These are phyloP conservation scores for Phenganax marumi DNA, from an alignment of 92 coral and sea anemone genomes.

Conservation along the genomic window DNA sequence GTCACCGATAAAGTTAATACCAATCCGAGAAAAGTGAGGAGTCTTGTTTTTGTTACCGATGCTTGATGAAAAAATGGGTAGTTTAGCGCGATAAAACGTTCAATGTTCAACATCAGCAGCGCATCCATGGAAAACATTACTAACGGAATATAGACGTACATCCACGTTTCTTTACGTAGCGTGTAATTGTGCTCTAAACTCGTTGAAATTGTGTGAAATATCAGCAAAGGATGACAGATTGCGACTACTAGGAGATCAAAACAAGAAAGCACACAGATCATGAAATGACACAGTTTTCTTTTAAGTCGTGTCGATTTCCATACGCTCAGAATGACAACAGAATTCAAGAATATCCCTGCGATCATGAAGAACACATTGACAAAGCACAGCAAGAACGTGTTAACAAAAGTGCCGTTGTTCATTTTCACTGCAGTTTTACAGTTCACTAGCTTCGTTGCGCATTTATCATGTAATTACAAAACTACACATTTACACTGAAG, in stretches of 20 bases:
- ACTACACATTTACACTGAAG: no score
- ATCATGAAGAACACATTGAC: no score
- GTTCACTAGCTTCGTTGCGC: no score
- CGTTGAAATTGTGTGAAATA: background rate
- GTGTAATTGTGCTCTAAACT: background rate
- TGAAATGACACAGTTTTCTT: background rate
- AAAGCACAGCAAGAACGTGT: no score
- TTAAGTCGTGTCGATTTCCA: slow-evolving; percentile 3
- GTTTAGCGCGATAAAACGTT: background rate
- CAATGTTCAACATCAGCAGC: no score
- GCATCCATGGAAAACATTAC: background rate
- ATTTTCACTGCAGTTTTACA: background rate
- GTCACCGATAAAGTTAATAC: background rate
- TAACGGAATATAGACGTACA: background rate
- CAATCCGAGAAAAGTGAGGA: background rate
- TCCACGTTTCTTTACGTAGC: background rate
- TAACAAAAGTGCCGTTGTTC: no score
- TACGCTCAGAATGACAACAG: background rate
- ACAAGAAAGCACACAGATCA: background rate
- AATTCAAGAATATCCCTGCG: slow-evolving; percentile 7
- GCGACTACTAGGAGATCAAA: background rate
- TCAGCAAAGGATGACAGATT: background rate
- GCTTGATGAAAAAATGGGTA: slow-evolving; percentile 11
- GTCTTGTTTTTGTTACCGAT: background rate
- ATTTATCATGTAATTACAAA: no score